Percentiles rank a stretch among this genome's conserved stretches.
Conservation (phyloP, 2,113 vertebrate genomes). For the Dicerorhinus sumatrensis region DNA sequence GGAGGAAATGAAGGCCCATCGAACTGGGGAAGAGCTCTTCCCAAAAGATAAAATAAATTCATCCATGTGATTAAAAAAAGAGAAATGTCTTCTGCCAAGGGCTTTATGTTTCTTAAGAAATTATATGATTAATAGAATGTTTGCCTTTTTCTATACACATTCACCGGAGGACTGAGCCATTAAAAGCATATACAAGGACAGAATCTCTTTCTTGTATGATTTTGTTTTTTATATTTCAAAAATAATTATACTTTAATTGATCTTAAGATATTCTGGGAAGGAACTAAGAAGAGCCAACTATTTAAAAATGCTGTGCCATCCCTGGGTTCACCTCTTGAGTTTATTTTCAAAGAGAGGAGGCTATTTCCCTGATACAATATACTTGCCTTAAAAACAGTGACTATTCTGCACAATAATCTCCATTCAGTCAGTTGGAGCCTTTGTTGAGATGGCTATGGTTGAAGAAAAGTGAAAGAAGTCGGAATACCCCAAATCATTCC, state of each 20-base stretch:
- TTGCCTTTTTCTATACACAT: neutral
- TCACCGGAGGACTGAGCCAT: neutral
- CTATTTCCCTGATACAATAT: neutral
- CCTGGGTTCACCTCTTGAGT: neutral
- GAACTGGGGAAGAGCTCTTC: neutral
- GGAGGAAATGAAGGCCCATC: neutral
- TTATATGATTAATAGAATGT: neutral
- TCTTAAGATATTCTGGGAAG: neutral
- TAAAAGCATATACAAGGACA: neutral
- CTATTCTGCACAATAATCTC: neutral
- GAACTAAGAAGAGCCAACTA: neutral
- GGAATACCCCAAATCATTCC: neutral
- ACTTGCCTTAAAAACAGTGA: neutral
- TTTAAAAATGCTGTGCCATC: neutral
- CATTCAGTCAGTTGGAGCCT: neutral
- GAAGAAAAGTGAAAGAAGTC: neutral
- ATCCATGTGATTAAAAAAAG: neutral
- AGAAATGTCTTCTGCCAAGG: neutral
- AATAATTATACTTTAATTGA: neutral
- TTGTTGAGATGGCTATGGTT: neutral
- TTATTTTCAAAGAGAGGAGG: neutral
- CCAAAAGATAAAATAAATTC: neutral
- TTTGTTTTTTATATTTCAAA: conserved; percentile 29
- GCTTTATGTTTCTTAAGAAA: neutral
- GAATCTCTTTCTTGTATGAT: neutral